Base-by-base conservation (phyloP, 2,888 invertebrate genomes). In the Trisateles emortualis region DNA sequence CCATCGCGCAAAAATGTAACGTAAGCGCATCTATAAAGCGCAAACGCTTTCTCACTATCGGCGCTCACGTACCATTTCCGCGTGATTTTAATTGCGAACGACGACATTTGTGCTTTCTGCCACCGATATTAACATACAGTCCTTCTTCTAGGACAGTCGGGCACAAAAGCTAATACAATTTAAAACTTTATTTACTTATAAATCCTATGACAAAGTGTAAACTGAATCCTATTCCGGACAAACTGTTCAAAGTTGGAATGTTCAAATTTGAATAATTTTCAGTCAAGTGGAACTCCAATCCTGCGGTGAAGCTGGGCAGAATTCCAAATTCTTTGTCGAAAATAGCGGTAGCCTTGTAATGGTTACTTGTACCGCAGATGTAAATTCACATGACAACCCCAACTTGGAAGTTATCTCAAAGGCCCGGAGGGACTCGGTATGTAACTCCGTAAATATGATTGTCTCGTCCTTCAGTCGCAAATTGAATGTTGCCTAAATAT, bases 221-320 rank as follows among this genome's bases (percentile, higher is more conserved):
- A 9, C 24, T 41, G 17, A 26, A 32, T 32, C 33, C 16, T 19
- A 3, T 49, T 49, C 8, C 33, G 22, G 29, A 30, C 50, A 51
- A 44, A 30, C 22, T 13, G 10, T 19, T 38, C 13, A 13, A 45
- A 51, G 17, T 52, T 33, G 41, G 40, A 52, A 46, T 52, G 44
- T 44, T 41, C 46, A 35, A 52, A 45, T 52, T 52, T 46, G 46
- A 52, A 52, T 52, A 52, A 52, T 52, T 45, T 41, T 36, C 35
- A 35, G 24, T 30, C 29, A 6, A 35, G 19, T 16, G 19, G 11
- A 26, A 35, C 52, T 40, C 11, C 16, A 11, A 40, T 24, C 30
- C 24, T 41, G 45, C 32, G 39, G 39, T 22, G 9, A 8, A 32
- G 36, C 26, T 45, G 44, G 17, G 29, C 35, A 29, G 40, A 43